These are phyloP conservation scores for Calidris pygmaea DNA, from an alignment of 2,113 vertebrate species.

Conservation along the genomic window DNA sequence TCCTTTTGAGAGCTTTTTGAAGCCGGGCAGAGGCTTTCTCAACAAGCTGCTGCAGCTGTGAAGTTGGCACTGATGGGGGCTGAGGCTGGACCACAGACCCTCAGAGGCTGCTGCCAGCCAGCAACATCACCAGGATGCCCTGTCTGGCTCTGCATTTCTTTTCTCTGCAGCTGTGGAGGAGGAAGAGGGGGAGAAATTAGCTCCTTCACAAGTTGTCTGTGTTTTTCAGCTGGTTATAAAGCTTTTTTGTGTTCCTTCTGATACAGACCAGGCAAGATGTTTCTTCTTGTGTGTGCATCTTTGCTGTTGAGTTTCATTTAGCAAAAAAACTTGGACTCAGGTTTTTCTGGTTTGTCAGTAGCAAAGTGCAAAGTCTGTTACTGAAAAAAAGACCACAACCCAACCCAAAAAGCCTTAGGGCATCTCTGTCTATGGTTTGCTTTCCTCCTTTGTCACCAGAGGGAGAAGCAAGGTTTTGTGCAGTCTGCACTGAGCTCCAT, in stretches of 20 bases:
- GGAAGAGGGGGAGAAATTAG: not conserved
- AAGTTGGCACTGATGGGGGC: not conserved
- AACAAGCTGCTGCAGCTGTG: not conserved
- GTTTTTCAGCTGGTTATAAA: not conserved
- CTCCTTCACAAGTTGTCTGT: not conserved
- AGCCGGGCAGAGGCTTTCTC: no score
- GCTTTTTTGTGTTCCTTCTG: not conserved
- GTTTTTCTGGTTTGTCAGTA: not conserved
- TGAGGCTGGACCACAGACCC: not conserved
- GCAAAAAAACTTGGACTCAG: not conserved
- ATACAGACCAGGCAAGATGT: rapidly evolving
- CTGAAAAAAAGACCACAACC: not conserved
- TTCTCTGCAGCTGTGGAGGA: not conserved
- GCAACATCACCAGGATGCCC: rapidly evolving
- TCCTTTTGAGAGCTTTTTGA: no score
- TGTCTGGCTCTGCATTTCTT: not conserved
- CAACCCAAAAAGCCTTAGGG: not conserved
- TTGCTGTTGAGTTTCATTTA: not conserved
- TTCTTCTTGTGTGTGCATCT: not conserved
- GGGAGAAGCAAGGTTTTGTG: not conserved
- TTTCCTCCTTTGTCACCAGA: not conserved
- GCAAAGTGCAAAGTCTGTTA: not conserved
- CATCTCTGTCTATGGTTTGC: not conserved
- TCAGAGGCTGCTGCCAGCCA: not conserved
- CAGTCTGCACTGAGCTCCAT: not conserved